Percentiles rank a stretch among this genome's conserved stretches.
These are phyloP conservation scores for Drosophila pullipes DNA, from an alignment of 2,888 invertebrate genomes.

Conservation along the genomic window DNA sequence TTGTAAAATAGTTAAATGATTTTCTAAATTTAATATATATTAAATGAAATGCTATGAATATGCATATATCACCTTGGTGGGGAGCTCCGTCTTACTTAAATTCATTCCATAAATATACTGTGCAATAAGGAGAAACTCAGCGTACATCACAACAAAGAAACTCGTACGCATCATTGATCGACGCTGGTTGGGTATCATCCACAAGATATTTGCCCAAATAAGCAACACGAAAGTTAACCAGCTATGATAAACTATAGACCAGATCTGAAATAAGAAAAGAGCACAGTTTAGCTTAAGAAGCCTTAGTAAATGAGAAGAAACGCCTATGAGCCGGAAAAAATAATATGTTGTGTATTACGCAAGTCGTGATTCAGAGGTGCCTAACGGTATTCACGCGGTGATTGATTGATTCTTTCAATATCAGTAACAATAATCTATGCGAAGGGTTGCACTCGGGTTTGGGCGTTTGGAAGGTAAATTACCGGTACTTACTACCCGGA, in stretches of 20 bases:
- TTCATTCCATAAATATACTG: conserved; percentile 96
- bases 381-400: background rate
- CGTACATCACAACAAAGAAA: conserved; percentile 95
- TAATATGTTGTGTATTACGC: background rate
- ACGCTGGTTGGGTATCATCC: conserved; percentile 98
- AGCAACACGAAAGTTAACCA: conserved; percentile 98
- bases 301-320: background rate
- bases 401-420: background rate
- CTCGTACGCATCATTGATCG: conserved; percentile 96
- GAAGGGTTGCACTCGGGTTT: background rate
- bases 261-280: conserved; percentile 89
- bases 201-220: conserved; percentile 96
- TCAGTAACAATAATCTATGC: background rate
- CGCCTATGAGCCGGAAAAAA: background rate
- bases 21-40: background rate
- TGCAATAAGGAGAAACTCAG: conserved; percentile 92
- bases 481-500: background rate
- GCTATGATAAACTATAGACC: conserved; percentile 99
- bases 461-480: background rate
- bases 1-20: background rate
- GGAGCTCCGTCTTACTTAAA: conserved; percentile 92
- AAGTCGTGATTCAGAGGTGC: background rate
- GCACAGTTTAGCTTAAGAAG: background rate
- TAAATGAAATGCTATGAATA: background rate
- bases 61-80: conserved; percentile 86